Evolutionary conservation across 1,140 invertebrate species (phyloP), one percentile per base, ranked within the genome.

Genomic region (Psilanteris sp.): DNA sequence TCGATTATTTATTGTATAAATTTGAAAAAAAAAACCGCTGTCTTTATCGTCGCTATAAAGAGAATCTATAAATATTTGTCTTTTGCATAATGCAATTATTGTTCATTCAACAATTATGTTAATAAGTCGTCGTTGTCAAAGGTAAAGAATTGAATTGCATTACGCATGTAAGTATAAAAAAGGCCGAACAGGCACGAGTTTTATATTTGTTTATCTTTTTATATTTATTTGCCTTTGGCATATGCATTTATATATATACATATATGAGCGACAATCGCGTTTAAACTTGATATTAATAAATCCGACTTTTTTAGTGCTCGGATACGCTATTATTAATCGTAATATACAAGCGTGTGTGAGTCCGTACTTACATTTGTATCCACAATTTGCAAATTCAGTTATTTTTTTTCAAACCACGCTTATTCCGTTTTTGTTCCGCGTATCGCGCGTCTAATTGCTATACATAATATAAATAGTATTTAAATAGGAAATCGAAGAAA

Each of bases 21-120:
- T 36, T 20, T 2, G 29, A 22, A 61, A 29, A 54, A 72, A 61
- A 22, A 55, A 62, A n/a, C n/a, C n/a, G n/a, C n/a, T 29, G 24
- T 20, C n/a, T 29, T 34, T 32, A 44, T 9, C 48, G 34, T 44
- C 43, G 27, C 3, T 29, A 32, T 22, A 32, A 64, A 48, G 43
- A 55, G 39, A 32, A 32, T 62, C 50, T 59, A 74, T 68, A 68
- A 68, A 62, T 67, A 67, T 50, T 68, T 31, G 39, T 13, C 34
- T n/a, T n/a, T 75, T 75, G 31, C 48, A 55, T 62, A 67, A 75
- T 39, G 31, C 9, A 54, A n/a, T n/a, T n/a, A 67, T 75, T 62
- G 71, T 75, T 41, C 37, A 36, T 55, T 54, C 71, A 62, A 62
- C 31, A 62, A 68, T 54, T 67, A 75, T 67, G 62, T 55, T 67